A percentile compares a stretch with the other conserved stretches of the same genome.
Conservation (phyloP, 2,797 vertebrate genomes). For the Sebastiscus tertius region DNA sequence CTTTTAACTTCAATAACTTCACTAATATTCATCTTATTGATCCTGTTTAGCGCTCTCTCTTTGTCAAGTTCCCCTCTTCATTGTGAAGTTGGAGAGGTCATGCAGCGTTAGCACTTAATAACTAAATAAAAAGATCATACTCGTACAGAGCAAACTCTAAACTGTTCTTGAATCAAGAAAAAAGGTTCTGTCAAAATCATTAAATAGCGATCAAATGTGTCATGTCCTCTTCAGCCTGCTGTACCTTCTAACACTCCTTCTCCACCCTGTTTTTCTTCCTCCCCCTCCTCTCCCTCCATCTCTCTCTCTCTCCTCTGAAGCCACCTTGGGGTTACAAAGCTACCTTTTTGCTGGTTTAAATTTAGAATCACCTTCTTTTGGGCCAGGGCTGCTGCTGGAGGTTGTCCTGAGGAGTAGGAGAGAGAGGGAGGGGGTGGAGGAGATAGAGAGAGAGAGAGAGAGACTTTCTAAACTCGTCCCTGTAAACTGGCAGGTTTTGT, state of each 20-base stretch:
- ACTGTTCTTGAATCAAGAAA: not conserved
- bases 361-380: constrained; percentile 77
- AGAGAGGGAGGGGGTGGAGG: constrained; percentile 7
- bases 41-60: not conserved
- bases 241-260: constrained; percentile 4
- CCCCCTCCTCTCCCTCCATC: constrained; percentile 15
- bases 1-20: not conserved
- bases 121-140: not conserved
- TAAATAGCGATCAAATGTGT: not conserved
- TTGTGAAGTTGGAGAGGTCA: not conserved
- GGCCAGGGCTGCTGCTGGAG: constrained; percentile 48
- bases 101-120: not conserved
- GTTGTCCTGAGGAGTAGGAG: constrained; percentile 45
- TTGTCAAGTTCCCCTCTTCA: not conserved
- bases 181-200: not conserved
- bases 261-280: constrained; percentile 20
- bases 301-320: constrained; percentile 37
- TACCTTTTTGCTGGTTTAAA: constrained; percentile 84
- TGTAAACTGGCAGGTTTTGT: constrained; percentile 73
- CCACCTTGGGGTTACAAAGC: constrained; percentile 78
- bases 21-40: not conserved
- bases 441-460: not conserved
- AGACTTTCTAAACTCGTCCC: constrained; percentile 48
- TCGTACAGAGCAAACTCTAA: not conserved
- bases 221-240: not conserved